phyloP scores from a whole-genome alignment of 2,888 invertebrate species.

The Drepana falcataria region DNA sequence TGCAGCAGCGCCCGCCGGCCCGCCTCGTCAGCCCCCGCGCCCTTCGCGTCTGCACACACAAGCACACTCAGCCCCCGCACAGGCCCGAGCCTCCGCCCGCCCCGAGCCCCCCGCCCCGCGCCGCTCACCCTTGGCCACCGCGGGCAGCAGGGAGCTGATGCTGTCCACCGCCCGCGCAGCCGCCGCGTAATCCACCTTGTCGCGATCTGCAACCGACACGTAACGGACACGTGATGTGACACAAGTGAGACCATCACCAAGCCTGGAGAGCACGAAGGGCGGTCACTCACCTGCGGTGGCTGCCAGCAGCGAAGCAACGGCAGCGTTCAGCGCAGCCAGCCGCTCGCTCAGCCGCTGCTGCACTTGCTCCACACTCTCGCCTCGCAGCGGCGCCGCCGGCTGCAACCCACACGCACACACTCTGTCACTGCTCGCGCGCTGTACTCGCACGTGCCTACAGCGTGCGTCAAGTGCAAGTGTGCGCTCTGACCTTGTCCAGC shows the following conservation, averaged over 20 bases:
- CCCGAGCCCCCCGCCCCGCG: neutral
- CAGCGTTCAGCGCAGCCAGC: constrained; percentile 29
- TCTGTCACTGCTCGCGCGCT: too few species aligned
- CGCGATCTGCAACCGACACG: constrained; percentile 25
- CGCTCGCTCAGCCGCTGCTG: constrained; percentile 16
- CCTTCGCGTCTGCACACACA: constrained; percentile 17
- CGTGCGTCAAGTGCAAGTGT: neutral
- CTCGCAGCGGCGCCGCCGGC: constrained; percentile 12
- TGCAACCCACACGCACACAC: neutral
- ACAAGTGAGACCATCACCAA: neutral
- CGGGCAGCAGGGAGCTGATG: constrained; percentile 42
- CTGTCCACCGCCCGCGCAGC: constrained; percentile 36
- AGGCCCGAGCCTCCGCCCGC: neutral
- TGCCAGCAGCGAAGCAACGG: constrained; percentile 27
- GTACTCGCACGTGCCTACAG: neutral
- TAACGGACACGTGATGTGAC: neutral
- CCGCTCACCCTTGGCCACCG: constrained; percentile 42
- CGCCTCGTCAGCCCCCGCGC: constrained; percentile 17
- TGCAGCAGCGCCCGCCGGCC: constrained; percentile 16
- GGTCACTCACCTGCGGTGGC: constrained; percentile 22
- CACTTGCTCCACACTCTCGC: constrained; percentile 11
- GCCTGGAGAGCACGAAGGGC: neutral
- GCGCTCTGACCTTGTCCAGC: constrained; percentile 12
- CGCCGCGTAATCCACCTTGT: constrained; percentile 38
- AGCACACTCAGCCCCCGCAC: neutral